Conservation (phyloP, 2,797 vertebrate species). For the Cuniculus paca region DNA sequence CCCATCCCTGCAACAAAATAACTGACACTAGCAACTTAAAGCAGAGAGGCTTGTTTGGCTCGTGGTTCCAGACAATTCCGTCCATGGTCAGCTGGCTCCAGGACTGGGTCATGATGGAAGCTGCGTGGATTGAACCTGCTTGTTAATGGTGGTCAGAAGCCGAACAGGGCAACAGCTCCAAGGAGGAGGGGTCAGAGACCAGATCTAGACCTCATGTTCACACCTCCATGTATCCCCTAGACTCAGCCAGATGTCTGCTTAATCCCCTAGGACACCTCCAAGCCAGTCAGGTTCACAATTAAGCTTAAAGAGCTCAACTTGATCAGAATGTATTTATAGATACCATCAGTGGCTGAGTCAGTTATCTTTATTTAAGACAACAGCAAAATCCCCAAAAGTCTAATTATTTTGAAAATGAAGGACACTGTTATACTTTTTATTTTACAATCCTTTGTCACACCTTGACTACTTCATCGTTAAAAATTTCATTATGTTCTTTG, state of each 20-base stretch:
- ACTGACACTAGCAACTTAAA: background rate
- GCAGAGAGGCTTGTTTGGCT: too few species aligned
- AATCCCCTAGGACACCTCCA: background rate
- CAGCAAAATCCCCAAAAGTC: background rate
- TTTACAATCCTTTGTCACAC: constrained; percentile 32
- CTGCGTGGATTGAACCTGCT: background rate
- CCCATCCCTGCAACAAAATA: background rate
- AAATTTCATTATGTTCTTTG: background rate
- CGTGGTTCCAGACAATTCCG: background rate
- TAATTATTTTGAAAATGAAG: constrained; percentile 65
- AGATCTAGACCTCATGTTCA: background rate
- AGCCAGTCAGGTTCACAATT: background rate
- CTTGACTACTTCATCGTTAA: constrained; percentile 38
- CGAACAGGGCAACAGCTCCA: background rate
- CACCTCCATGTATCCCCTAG: too few species aligned
- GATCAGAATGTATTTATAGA: background rate
- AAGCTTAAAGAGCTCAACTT: background rate
- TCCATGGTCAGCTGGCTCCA: background rate
- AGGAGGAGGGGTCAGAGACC: background rate
- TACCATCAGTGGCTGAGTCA: background rate
- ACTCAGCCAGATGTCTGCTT: background rate
- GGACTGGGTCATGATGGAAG: background rate
- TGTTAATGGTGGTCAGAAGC: background rate
- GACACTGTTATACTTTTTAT: background rate
- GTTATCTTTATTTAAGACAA: background rate